A percentile compares a stretch with the other conserved stretches of the same genome.
Evolutionary conservation across 2,797 vertebrate genomes (phyloP).

Genomic region (Neostethus bicornis): DNA sequence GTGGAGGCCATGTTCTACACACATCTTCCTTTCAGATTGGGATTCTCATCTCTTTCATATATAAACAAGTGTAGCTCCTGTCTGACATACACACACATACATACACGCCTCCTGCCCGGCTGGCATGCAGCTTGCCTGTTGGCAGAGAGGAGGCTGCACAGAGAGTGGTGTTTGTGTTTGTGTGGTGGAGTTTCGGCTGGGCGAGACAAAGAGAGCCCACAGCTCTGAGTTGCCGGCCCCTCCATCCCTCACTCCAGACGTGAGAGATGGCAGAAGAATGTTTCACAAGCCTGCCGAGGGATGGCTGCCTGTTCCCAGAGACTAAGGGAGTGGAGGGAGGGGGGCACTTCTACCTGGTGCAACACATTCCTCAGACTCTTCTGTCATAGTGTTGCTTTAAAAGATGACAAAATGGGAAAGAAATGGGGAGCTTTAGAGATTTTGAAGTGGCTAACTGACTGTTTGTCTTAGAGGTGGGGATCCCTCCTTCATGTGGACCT

Average conservation of each 20-base stretch:
- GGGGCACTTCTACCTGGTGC: conserved; percentile 72
- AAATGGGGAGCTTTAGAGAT: background rate
- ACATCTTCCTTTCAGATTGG: conserved; percentile 47
- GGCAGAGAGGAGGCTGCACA: conserved; percentile 53
- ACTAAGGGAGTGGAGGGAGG: background rate
- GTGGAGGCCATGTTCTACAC: conserved; percentile 14
- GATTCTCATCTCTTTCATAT: conserved; percentile 47
- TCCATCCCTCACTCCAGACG: conserved; percentile 74
- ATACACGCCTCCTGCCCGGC: conserved; percentile 36
- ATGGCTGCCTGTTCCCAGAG: conserved; percentile 75
- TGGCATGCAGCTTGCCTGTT: conserved; percentile 57
- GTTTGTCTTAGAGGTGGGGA: too few species aligned
- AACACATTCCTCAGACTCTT: conserved; percentile 66
- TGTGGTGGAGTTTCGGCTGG: conserved; percentile 47
- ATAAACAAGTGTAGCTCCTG: conserved; percentile 48
- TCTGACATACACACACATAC: conserved; percentile 9
- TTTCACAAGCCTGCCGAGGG: conserved; percentile 85
- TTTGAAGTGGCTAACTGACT: too few species aligned
- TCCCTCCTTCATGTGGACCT: too few species aligned
- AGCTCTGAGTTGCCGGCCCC: conserved; percentile 54
- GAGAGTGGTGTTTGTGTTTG: conserved; percentile 65
- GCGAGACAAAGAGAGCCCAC: conserved; percentile 79
- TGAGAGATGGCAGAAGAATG: conserved; percentile 78
- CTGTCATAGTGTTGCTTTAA: conserved; percentile 11
- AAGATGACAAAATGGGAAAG: background rate